Evolutionary conservation across 2,113 vertebrate species (phyloP), one percentile per base, ranked within the genome.

Genomic region (Mohoua ochrocephala): DNA sequence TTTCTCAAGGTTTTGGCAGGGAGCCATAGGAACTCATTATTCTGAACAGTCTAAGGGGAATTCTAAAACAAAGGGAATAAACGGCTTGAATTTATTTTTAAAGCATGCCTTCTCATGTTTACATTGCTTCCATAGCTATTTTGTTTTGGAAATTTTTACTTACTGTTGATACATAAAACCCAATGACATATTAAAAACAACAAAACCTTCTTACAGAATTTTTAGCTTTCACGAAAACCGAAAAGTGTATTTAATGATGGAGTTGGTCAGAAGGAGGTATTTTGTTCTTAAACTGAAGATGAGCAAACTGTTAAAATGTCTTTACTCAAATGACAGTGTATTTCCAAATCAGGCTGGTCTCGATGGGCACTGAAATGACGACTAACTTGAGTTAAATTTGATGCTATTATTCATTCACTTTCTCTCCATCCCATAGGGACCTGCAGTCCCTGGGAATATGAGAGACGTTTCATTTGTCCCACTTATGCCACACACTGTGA

Each of bases 11-110:
- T 56, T 93, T 95, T 95, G 96, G 93, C 93, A 94, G 68, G 37
- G 18, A 96, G 88, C 82, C 88, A 87, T 39, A 94, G 61, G 79
- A 93, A 94, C 64, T 91, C 83, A 93, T 94, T 94, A 96, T 57
- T 86, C 64, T 89, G 39, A 95, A 63, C 15, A 90, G 68, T 92
- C 88, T 64, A 49, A 27, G 33, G 88, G 83, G 83, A 95, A 92
- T 92, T 95, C 54, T 15, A 50, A 90, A 96, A 95, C 90, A 95
- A 95, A 93, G 47, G 39, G 56, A 68, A 71, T 68, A 89, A 74
- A 84, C 70, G 20, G 44, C 41, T 77, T 60, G 30, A 44, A 64
- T 57, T 94, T 94, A 45, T 95, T 95, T 95, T 91, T 89, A 93
- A 88, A 95, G 76, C 20, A 17, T 61, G 35, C 10, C 67, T 94